Base-by-base conservation (phyloP, 2,113 vertebrate genomes). In the Vidua chalybeata region DNA sequence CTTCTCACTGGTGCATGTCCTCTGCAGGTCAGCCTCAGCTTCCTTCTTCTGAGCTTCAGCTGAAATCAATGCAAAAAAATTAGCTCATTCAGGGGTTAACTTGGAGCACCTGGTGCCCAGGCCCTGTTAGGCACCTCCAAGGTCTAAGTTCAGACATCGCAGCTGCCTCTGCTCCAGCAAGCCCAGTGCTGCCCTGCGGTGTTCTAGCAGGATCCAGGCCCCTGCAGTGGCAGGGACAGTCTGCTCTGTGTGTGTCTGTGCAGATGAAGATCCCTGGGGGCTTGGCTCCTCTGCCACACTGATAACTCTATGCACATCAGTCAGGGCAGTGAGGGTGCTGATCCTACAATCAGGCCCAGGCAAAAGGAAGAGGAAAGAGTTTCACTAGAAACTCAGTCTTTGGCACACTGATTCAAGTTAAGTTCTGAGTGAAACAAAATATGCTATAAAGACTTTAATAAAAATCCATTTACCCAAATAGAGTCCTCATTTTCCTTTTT, bases 401-500 rank as follows among this genome's bases (percentile, higher is more conserved):
- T 89, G 69, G 48, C 61, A 78, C 48, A 6, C 2, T 13, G 39
- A 39, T 62, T 74, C 46, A 62, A 76, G 45, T 72, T 76, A 68
- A 68, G 46, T 86, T 91, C 72, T 69, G 20, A 91, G 80, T 13
- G 55, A 81, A 89, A 77, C 28, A 81, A 94, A 95, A 89, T 61
- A 73, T 30, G 51, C n/a, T 55, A 58, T 39, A 84, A 81, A 91
- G 52, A 41, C 80, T 84, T 84, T 93, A 95, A 91, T 96, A 94
- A 94, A 89, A 94, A 94, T 35, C 73, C 81, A 71, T 84, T 93
- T 96, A 94, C 30, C 77, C 77, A 91, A 94, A 95, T 87, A 87
- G 93, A 91, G 77, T 72, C 69, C 84, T 93, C 72, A 14, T 92
- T 84, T 87, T 83, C 52, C 4, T n/a, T 35, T 48, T 71, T 8